phyloP scores from a whole-genome alignment of 2,888 invertebrate genomes.

The Lingula anatina region DNA sequence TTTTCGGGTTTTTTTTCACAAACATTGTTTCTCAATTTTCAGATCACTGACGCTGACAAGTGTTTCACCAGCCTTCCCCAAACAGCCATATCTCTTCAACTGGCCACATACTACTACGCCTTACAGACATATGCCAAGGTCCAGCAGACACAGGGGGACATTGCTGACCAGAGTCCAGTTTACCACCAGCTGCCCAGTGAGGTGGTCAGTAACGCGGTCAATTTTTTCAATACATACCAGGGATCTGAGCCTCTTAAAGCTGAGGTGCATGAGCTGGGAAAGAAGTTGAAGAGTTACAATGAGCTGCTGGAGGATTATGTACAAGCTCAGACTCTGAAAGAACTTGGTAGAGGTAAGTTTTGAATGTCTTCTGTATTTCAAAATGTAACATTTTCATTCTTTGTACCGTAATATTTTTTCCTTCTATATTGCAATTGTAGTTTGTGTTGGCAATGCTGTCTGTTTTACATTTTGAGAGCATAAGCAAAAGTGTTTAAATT shows the following conservation, averaged over 20 bases:
- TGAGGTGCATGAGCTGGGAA: slow-evolving; percentile 22
- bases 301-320: slow-evolving; percentile 50
- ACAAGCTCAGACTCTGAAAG: slow-evolving; percentile 52
- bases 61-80: slow-evolving; percentile 47
- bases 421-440: neutral
- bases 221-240: slow-evolving; percentile 19
- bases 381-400: neutral
- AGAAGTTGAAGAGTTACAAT: slow-evolving; percentile 42
- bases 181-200: slow-evolving; percentile 23
- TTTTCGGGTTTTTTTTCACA: neutral
- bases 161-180: slow-evolving; percentile 20
- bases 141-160: slow-evolving; percentile 14
- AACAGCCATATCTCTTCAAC: slow-evolving; percentile 49
- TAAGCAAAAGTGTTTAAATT: no score
- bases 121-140: slow-evolving; percentile 37
- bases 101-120: slow-evolving; percentile 52
- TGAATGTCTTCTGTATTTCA: neutral
- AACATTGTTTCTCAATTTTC: no score
- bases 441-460: no score
- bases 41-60: slow-evolving; percentile 41
- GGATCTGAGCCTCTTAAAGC: slow-evolving; percentile 23
- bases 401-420: neutral
- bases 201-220: slow-evolving; percentile 26
- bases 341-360: slow-evolving; percentile 49
- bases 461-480: no score